Evolutionary conservation across 2,113 vertebrate genomes (phyloP).

Genomic region (Datnioides undecimradiatus): DNA sequence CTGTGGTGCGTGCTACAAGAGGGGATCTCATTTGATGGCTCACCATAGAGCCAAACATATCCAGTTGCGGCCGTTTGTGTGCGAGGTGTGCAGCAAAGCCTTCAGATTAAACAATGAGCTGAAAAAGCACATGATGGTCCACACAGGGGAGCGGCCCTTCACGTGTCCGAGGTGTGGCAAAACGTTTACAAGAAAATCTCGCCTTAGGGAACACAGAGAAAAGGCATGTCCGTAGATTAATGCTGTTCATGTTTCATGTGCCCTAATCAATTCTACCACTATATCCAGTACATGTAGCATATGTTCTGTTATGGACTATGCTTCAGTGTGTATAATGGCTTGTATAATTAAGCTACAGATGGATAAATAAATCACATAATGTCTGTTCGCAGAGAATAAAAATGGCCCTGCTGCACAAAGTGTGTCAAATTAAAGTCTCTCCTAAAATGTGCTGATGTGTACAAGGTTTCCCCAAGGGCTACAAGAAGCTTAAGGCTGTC

Average conservation of each 20-base stretch:
- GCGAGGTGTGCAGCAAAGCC: constrained; percentile 40
- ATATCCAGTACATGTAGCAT: no score
- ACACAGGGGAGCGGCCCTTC: constrained; percentile 41
- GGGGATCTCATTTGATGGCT: constrained; percentile 1
- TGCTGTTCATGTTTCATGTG: neutral
- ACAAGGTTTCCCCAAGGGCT: constrained; percentile 19
- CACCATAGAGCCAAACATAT: constrained; percentile 36
- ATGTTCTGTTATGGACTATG: neutral
- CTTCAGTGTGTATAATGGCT: neutral
- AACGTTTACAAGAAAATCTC: constrained; percentile 12
- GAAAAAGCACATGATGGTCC: constrained; percentile 36
- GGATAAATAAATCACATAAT: neutral
- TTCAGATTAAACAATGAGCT: constrained; percentile 37
- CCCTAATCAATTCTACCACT: neutral
- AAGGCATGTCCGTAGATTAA: constrained; percentile 9
- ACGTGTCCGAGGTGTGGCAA: constrained; percentile 28
- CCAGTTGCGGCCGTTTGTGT: constrained; percentile 27
- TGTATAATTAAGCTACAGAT: neutral
- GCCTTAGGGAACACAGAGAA: constrained; percentile 29
- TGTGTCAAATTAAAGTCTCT: constrained; percentile 17
- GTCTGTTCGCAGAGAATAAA: neutral
- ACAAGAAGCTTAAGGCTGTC: constrained; percentile 3
- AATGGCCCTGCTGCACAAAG: neutral
- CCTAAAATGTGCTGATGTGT: constrained; percentile 12
- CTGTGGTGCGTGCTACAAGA: constrained; percentile 31